These are phyloP conservation scores for Cylas formicarius DNA, from an alignment of 1,140 invertebrate genomes.

Conservation along the genomic window DNA sequence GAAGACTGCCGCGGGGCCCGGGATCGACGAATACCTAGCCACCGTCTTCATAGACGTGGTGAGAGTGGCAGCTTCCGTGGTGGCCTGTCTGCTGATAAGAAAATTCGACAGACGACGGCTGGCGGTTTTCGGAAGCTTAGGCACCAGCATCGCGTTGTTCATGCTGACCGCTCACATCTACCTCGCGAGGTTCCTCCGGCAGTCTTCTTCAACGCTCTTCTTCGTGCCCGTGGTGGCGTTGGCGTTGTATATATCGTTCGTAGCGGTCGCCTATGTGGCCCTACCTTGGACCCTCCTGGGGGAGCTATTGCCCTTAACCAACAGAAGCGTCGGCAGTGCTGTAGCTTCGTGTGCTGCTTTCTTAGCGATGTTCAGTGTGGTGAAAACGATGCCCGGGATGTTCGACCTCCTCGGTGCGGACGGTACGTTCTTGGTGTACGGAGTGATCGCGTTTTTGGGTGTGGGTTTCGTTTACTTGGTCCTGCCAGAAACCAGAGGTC, in stretches of 20 bases:
- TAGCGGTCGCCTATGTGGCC: constrained; percentile 45
- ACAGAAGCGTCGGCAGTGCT: constrained; percentile 50
- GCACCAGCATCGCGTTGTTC: constrained; percentile 47
- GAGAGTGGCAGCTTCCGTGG: constrained; percentile 52
- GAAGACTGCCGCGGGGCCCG: constrained; percentile 42
- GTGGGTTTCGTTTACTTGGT: constrained; percentile 54
- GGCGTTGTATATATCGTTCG: not conserved
- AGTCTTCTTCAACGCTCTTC: not conserved
- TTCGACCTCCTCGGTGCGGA: constrained; percentile 49
- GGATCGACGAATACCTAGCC: constrained; percentile 48
- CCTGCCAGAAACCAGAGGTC: constrained; percentile 71
- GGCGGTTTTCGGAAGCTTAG: constrained; percentile 49
- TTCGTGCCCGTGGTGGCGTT: not conserved
- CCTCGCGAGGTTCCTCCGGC: not conserved
- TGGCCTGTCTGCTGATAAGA: constrained; percentile 52
- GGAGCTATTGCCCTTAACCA: constrained; percentile 51
- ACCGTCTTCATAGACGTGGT: constrained; percentile 61
- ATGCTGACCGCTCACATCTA: not conserved
- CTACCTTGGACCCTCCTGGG: constrained; percentile 61
- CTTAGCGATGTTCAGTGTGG: constrained; percentile 57
- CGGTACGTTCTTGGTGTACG: constrained; percentile 60
- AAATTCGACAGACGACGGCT: constrained; percentile 49
- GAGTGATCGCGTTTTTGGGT: constrained; percentile 53
- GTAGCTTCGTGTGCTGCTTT: constrained; percentile 59
- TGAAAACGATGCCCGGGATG: constrained; percentile 57